A percentile compares a stretch with the other conserved stretches of the same genome.
These are phyloP conservation scores for Hystrix cristata DNA, from an alignment of 2,113 vertebrate genomes.

Conservation along the genomic window DNA sequence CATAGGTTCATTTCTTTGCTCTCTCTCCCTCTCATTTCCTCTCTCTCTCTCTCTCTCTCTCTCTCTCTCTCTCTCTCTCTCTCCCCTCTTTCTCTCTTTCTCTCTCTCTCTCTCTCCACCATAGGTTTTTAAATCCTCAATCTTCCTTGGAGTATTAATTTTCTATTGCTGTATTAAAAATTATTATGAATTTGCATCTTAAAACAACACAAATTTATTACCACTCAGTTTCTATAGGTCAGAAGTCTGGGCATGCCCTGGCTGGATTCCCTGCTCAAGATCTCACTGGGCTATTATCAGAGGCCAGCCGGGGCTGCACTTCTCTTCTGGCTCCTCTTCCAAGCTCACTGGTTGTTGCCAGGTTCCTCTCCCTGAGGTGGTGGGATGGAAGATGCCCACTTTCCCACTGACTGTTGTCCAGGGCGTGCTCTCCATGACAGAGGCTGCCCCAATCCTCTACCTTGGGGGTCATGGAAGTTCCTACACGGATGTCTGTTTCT, in stretches of 20 bases:
- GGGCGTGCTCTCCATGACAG: background rate
- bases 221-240: background rate
- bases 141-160: background rate
- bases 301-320: background rate
- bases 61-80: background rate
- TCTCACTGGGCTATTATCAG: background rate
- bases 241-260: background rate
- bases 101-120: background rate
- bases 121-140: background rate
- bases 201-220: background rate
- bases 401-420: background rate
- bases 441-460: background rate
- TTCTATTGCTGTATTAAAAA: slow-evolving; percentile 10
- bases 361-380: background rate
- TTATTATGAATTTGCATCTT: background rate
- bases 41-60: background rate
- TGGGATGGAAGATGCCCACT: background rate
- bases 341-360: background rate
- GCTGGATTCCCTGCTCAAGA: background rate
- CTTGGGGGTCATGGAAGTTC: background rate
- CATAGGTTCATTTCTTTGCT: slow-evolving; percentile 58
- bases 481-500: background rate
- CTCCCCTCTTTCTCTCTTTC: background rate
- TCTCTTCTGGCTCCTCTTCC: background rate
- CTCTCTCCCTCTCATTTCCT: background rate